Evolutionary conservation across 2,113 vertebrate genomes (phyloP).

Genomic region (Nematolebias whitei): DNA sequence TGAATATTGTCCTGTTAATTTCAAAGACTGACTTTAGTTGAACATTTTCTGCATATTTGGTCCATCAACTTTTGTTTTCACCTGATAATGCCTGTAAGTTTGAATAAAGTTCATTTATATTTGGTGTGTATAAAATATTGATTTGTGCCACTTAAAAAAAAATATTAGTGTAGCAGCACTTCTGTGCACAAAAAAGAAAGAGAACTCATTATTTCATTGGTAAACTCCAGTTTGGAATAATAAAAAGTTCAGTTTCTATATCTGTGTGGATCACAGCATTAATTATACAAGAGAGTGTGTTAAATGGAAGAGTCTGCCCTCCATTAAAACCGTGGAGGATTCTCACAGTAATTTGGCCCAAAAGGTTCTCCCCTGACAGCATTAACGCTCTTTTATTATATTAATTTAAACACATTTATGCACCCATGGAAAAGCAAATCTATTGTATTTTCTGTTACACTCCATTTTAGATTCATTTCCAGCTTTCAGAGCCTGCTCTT

Average conservation of each 20-base stretch:
- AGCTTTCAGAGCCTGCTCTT: slow-evolving; percentile 47
- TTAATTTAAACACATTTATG: slow-evolving; percentile 75
- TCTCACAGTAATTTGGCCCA: slow-evolving; percentile 68
- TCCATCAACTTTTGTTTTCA: too few species aligned
- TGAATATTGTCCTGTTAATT: too few species aligned
- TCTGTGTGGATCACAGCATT: slow-evolving; percentile 67
- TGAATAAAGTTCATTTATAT: too few species aligned
- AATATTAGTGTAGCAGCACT: not conserved
- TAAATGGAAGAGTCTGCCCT: slow-evolving; percentile 69
- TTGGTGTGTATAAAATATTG: too few species aligned
- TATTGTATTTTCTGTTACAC: slow-evolving; percentile 68
- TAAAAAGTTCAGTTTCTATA: slow-evolving; percentile 60
- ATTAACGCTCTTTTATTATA: slow-evolving; percentile 63
- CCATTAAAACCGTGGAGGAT: slow-evolving; percentile 65
- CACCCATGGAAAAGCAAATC: slow-evolving; percentile 64
- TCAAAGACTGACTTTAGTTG: too few species aligned
- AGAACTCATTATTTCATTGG: slow-evolving; percentile 23
- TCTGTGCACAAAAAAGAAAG: not conserved
- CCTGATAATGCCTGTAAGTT: too few species aligned
- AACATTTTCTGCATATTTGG: too few species aligned
- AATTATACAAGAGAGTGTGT: slow-evolving; percentile 67
- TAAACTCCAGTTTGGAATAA: slow-evolving; percentile 50
- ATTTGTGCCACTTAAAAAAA: too few species aligned
- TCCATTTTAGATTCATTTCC: slow-evolving; percentile 66
- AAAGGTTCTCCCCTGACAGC: slow-evolving; percentile 63